Evolutionary conservation across 2,797 vertebrate genomes (phyloP).

Genomic region (Coranthus polyacanthus): DNA sequence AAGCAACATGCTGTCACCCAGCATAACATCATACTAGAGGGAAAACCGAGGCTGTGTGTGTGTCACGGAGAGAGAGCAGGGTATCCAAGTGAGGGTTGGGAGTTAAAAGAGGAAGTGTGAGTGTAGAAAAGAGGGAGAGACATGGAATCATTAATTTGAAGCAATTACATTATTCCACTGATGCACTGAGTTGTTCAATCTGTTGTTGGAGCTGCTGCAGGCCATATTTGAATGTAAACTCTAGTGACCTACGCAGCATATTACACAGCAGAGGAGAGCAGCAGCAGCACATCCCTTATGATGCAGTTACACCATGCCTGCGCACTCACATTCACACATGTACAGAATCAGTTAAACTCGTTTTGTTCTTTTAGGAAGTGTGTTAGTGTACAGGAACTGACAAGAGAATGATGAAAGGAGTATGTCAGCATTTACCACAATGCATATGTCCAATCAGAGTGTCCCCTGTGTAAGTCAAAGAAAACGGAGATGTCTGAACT

Average conservation of each 20-base stretch:
- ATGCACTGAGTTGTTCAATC: not conserved
- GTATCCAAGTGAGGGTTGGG: conserved; percentile 40
- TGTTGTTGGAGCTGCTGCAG: conserved; percentile 12
- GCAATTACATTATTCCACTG: conserved; percentile 13
- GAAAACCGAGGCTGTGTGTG: conserved; percentile 7
- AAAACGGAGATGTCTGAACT: no score
- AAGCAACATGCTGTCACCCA: conserved; percentile 76
- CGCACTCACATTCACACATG: no score
- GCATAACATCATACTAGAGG: conserved; percentile 63
- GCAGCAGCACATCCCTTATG: no score
- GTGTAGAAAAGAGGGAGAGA: conserved; percentile 14
- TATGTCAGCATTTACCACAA: no score
- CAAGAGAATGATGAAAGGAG: no score
- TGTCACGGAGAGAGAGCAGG: conserved; percentile 4
- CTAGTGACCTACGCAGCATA: not conserved
- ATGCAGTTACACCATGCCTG: no score
- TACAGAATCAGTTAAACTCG: no score
- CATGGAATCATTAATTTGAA: conserved; percentile 15
- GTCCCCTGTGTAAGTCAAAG: no score
- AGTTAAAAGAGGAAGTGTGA: conserved; percentile 29
- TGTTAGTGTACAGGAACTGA: no score
- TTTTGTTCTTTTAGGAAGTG: no score
- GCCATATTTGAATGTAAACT: conserved; percentile 1
- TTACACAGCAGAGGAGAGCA: not conserved
- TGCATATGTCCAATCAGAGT: no score